Evolutionary conservation across 2,888 invertebrate species (phyloP), one percentile per base, ranked within the genome.

Genomic region (Parnassius smintheus): DNA sequence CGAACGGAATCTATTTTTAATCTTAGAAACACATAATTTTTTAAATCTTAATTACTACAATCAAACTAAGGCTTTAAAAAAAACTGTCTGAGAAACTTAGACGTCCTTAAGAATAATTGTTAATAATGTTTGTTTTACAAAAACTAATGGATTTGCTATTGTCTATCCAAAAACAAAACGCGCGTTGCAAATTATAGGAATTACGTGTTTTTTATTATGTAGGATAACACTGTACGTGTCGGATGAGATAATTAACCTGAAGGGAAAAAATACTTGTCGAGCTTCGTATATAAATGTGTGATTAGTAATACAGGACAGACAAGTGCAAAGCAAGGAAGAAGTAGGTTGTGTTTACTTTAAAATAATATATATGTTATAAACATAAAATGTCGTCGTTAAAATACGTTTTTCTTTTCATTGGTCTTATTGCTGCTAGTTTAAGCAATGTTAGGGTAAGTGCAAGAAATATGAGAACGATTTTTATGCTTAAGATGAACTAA

Each of bases 251-350:
- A 70, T 70, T 64, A 71, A 67, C 65, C 63, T 59, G 49, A 51
- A 59, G 22, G 66, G 51, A 62, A 62, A 70, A 71, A 70, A 68
- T 66, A 55, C 66, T 64, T 62, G 66, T 58, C 56, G 66, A 65
- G 61, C 64, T 67, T 68, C 55, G 68, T 73, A 70, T 74, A 74
- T 72, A 74, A 71, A 65, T 68, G 59, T 65, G 60, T 57, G 59
- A 53, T 67, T 67, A 63, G 60, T 65, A 60, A 59, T 55, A 58
- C 64, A 64, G 64, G 61, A 65, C 70, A 70, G 65, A 67, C 48
- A 59, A 35, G 61, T 63, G 56, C 51, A 7, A 44, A 44, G 46
- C 50, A 51, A 42, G 63, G 63, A 51, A 57, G 51, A 51, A 63
- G 63, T 59, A 63, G 56, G 59, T 55, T 55, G 50, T 2, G 22